Conservation (phyloP, 2,888 invertebrate genomes). For the Cheilosia impressa region DNA sequence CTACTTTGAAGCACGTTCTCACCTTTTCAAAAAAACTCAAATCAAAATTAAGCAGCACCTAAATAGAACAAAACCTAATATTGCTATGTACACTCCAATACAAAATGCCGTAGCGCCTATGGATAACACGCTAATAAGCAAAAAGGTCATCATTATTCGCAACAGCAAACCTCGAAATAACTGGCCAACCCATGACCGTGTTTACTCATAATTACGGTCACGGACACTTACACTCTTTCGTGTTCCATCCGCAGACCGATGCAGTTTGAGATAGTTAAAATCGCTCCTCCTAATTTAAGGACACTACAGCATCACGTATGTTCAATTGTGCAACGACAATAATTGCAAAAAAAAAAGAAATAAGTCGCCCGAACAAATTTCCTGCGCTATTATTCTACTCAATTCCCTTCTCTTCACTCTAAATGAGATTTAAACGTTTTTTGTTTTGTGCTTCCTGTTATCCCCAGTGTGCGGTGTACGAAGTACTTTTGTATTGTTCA, state of each 20-base stretch:
- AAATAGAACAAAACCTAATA: too few species aligned
- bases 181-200: constrained; percentile 1
- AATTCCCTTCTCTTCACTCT: constrained; percentile 28
- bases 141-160: too few species aligned
- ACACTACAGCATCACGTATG: constrained; percentile 53
- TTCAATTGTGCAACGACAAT: constrained; percentile 66
- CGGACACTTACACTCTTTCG: constrained; percentile 53
- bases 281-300: constrained; percentile 35
- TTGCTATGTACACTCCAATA: too few species aligned
- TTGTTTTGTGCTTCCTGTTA: constrained; percentile 43
- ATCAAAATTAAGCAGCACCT: too few species aligned
- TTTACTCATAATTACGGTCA: constrained; percentile 69
- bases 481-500: constrained; percentile 59
- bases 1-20: too few species aligned
- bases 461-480: constrained; percentile 29
- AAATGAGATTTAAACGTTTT: constrained; percentile 59
- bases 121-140: too few species aligned
- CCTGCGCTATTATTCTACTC: background rate
- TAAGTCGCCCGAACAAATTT: constrained; percentile 32
- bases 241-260: constrained; percentile 17
- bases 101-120: too few species aligned
- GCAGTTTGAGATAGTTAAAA: constrained; percentile 36
- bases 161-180: too few species aligned
- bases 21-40: too few species aligned
- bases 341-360: constrained; percentile 35